phyloP scores from a whole-genome alignment of 2,888 invertebrate genomes.

The Andrena trimmerana region DNA sequence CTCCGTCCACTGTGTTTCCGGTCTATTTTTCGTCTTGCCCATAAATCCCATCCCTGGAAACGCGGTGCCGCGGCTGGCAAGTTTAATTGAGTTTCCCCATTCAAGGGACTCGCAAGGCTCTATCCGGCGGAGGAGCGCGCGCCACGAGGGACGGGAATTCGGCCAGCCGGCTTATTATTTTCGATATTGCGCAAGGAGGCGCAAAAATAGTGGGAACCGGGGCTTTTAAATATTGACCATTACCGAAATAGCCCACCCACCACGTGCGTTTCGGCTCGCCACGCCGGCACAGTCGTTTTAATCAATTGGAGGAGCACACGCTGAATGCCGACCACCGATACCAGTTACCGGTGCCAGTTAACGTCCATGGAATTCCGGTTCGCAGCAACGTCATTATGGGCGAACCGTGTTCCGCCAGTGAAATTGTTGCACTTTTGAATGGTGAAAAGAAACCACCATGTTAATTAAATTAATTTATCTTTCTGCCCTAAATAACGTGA shows the following conservation, averaged over 20 bases:
- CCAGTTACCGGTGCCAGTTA: slow-evolving; percentile 20
- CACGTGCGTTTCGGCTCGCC: slow-evolving; percentile 20
- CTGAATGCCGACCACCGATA: slow-evolving; percentile 22
- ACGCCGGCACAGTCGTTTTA: slow-evolving; percentile 2
- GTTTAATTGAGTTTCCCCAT: slow-evolving; percentile 49
- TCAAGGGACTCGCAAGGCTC: slow-evolving; percentile 10
- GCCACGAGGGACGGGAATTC: not conserved
- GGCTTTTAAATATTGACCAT: slow-evolving; percentile 52
- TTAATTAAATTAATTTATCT: slow-evolving; percentile 2
- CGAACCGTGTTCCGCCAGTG: not conserved
- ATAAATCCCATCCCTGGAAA: slow-evolving; percentile 40
- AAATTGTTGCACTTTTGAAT: slow-evolving; percentile 5
- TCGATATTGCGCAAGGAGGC: slow-evolving; percentile 38
- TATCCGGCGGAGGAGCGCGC: not conserved
- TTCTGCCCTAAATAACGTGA: not conserved
- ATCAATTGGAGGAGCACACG: slow-evolving; percentile 20
- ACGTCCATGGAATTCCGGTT: not conserved
- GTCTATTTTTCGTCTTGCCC: slow-evolving; percentile 42
- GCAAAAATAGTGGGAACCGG: not conserved
- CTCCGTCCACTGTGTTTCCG: not conserved
- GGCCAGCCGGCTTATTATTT: slow-evolving; percentile 36
- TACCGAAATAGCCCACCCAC: slow-evolving; percentile 36
- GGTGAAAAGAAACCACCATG: not conserved
- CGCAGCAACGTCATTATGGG: slow-evolving; percentile 1
- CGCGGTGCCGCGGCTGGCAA: slow-evolving; percentile 29